A percentile compares a stretch with the other conserved stretches of the same genome.
Conservation (phyloP, 2,797 vertebrate species). For the Psittacula echo region DNA sequence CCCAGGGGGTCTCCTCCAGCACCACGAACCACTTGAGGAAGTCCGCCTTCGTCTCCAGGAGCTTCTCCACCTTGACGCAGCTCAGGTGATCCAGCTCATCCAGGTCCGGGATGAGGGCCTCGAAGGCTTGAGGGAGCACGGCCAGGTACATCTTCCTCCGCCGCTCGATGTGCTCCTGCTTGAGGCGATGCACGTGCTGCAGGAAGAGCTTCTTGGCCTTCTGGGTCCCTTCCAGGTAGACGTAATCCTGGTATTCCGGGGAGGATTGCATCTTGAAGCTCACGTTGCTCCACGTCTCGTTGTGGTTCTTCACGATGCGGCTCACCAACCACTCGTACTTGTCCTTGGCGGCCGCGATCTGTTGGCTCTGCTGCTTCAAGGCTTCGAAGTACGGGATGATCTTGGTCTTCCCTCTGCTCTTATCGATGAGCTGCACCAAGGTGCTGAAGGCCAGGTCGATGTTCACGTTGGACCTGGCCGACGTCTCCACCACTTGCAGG, state of each 20-base stretch:
- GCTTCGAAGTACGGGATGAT: slow-evolving; percentile 98
- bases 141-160: slow-evolving; percentile 86
- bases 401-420: slow-evolving; percentile 92
- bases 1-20: slow-evolving; percentile 96
- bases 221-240: slow-evolving; percentile 92
- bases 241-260: slow-evolving; percentile 91
- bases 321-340: slow-evolving; percentile 94
- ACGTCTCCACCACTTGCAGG: slow-evolving; percentile 96
- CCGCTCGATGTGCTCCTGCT: slow-evolving; percentile 93
- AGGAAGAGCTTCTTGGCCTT: slow-evolving; percentile 96
- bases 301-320: slow-evolving; percentile 91
- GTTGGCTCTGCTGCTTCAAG: slow-evolving; percentile 96
- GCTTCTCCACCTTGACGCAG: slow-evolving; percentile 87
- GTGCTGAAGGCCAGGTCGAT: slow-evolving; percentile 96
- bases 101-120: slow-evolving; percentile 86
- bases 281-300: slow-evolving; percentile 87
- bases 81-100: slow-evolving; percentile 93
- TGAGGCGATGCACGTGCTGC: slow-evolving; percentile 94
- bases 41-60: slow-evolving; percentile 91
- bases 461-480: slow-evolving; percentile 96
- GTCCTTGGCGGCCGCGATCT: slow-evolving; percentile 96
- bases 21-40: slow-evolving; percentile 93
- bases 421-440: slow-evolving; percentile 92
- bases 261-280: slow-evolving; percentile 88
- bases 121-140: slow-evolving; percentile 88